Evolutionary conservation across 2,113 vertebrate species (phyloP).

Genomic region (Oreochromis tanganicae): DNA sequence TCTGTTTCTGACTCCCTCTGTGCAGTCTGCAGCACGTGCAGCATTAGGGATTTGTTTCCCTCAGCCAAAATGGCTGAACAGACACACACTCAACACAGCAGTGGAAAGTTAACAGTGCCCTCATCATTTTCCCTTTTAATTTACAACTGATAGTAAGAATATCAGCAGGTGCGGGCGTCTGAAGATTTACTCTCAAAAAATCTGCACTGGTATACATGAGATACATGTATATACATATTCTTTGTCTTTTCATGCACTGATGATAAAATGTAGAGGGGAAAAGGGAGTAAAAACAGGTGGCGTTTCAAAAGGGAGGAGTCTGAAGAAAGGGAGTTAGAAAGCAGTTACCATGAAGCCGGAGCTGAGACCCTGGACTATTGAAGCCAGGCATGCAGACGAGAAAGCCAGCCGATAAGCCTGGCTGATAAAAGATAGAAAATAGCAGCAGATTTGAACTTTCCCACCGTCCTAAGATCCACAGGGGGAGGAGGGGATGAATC

Average conservation of each 20-base stretch:
- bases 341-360: constrained; percentile 63
- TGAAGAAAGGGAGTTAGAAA: constrained; percentile 10
- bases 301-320: constrained; percentile 1
- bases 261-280: not conserved
- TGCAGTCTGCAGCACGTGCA: not conserved
- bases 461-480: constrained; percentile 78
- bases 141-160: not conserved
- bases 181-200: not conserved
- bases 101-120: not conserved
- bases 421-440: constrained; percentile 90
- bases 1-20: not conserved
- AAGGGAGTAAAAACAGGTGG: constrained; percentile 19
- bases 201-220: not conserved
- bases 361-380: constrained; percentile 81
- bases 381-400: constrained; percentile 82
- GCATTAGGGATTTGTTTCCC: not conserved
- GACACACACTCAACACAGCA: not conserved
- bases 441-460: constrained; percentile 97
- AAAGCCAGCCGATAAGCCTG: constrained; percentile 84
- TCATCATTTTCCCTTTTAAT: not conserved
- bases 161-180: not conserved
- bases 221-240: not conserved
- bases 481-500: constrained; percentile 42
- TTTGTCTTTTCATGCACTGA: not conserved
- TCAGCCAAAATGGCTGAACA: not conserved